These are phyloP conservation scores for Thrips palmi DNA, from an alignment of 1,140 invertebrate genomes.

Conservation along the genomic window DNA sequence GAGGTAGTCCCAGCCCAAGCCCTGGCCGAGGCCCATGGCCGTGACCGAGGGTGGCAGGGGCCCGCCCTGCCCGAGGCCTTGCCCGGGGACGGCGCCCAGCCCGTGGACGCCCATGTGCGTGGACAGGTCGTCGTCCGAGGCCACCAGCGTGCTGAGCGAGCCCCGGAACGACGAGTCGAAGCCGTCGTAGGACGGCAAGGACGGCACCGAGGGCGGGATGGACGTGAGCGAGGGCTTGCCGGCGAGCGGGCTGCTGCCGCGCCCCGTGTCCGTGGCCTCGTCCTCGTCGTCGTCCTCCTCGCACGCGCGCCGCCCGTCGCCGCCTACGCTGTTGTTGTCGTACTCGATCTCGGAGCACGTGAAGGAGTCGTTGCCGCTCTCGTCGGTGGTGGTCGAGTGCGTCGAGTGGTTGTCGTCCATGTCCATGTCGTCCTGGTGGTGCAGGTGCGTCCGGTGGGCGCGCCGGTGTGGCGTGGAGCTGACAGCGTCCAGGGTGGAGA, in stretches of 20 bases:
- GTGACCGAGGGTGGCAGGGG: no score
- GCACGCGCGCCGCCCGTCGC: slow-evolving; percentile 49
- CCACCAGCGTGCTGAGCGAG: slow-evolving; percentile 78
- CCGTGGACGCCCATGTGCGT: slow-evolving; percentile 40
- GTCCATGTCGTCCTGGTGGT: slow-evolving; percentile 19
- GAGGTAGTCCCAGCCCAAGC: slow-evolving; percentile 80
- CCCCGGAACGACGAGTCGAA: slow-evolving; percentile 87
- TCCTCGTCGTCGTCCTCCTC: slow-evolving; percentile 31
- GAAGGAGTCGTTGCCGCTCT: slow-evolving; percentile 92
- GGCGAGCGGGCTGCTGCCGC: slow-evolving; percentile 6
- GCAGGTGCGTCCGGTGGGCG: slow-evolving; percentile 34
- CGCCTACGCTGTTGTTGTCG: slow-evolving; percentile 67
- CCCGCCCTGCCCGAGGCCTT: slow-evolving; percentile 26
- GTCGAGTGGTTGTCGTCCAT: slow-evolving; percentile 38
- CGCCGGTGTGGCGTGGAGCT: slow-evolving; percentile 58
- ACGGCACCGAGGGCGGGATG: slow-evolving; percentile 28
- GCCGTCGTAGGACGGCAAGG: slow-evolving; percentile 62
- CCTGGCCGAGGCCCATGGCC: slow-evolving; percentile 48
- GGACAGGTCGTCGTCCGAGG: slow-evolving; percentile 76
- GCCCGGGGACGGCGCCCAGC: no score
- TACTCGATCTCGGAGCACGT: slow-evolving; percentile 97
- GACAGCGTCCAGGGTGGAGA: slow-evolving; percentile 80
- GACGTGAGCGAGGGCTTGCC: no score
- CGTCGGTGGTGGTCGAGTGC: slow-evolving; percentile 82
- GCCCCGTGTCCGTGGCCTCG: slow-evolving; percentile 15